phyloP scores from a whole-genome alignment of 2,888 invertebrate species.

The Ctena decussata region DNA sequence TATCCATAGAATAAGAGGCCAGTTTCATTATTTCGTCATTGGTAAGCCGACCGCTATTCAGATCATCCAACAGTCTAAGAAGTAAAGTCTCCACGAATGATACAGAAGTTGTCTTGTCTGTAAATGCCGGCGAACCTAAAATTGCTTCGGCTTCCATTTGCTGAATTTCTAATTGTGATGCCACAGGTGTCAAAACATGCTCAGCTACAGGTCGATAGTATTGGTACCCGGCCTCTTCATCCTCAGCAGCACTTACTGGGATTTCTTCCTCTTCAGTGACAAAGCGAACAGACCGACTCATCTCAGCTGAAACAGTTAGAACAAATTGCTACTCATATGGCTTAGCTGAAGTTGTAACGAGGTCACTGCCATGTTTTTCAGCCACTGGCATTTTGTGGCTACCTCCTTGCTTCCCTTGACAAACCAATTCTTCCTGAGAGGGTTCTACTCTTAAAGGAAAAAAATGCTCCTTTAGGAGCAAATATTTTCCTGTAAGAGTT shows the following conservation, averaged over 20 bases:
- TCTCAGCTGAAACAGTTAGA: slow-evolving; percentile 48
- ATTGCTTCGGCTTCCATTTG: slow-evolving; percentile 56
- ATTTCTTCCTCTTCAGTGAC: slow-evolving; percentile 59
- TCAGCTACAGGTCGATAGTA: slow-evolving; percentile 58
- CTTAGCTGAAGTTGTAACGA: too few relatives aligned
- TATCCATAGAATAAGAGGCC: slow-evolving; percentile 65
- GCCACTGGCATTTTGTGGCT: too few relatives aligned
- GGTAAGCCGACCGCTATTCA: slow-evolving; percentile 61
- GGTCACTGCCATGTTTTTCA: too few relatives aligned
- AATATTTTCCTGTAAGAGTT: too few relatives aligned
- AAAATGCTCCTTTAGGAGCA: too few relatives aligned
- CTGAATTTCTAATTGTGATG: slow-evolving; percentile 63
- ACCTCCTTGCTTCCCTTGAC: too few relatives aligned
- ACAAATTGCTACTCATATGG: too few relatives aligned
- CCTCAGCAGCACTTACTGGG: background rate
- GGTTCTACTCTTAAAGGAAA: too few relatives aligned
- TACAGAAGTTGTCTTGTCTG: slow-evolving; percentile 30
- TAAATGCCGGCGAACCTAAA: slow-evolving; percentile 44
- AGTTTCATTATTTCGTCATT: slow-evolving; percentile 69
- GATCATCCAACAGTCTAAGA: slow-evolving; percentile 69
- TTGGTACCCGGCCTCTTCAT: background rate
- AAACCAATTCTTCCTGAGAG: too few relatives aligned
- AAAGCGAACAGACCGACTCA: slow-evolving; percentile 66
- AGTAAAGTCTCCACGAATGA: slow-evolving; percentile 68
- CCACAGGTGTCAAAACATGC: slow-evolving; percentile 71